Base-by-base conservation (phyloP, 2,888 invertebrate genomes). In the Barypeithes pellucidus region DNA sequence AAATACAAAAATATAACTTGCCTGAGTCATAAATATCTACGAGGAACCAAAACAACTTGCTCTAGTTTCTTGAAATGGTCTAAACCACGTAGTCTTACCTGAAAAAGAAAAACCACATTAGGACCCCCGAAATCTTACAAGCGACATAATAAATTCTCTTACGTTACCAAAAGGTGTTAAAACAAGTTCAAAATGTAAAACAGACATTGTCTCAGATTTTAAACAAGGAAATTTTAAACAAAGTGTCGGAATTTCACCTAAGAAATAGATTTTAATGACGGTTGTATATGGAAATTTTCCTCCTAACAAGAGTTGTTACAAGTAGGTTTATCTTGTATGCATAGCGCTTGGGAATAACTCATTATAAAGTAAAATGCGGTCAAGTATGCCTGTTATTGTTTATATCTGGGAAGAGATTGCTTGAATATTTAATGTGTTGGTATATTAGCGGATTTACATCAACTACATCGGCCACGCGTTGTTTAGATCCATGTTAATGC, bases 151-250 rank as follows among this genome's bases (percentile, higher is more conserved):
- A 72, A 61, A 72, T 72, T 67, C 45, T 52, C 67, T 63, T 65
- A 72, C 72, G 66, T 62, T 43, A 63, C 29, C 62, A 14, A 50
- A 66, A 73, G 69, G 69, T 69, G 66, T 72, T 72, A 72, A 67
- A 72, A 72, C 72, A 72, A 72, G 72, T 39, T 54, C 72, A 63
- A 61, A 72, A 72, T 72, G 72, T 67, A 67, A 72, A 72, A 67
- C 24, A 72, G 72, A 72, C 67, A 72, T 72, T 72, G 72, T 72
- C 67, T 71, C 47, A 41, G 47, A 71, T 63, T 70, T 63, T 65
- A 71, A 71, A 71, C 71, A 59, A 66, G 61, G 50, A 47, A 68
- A 59, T 57, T 62, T 73, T 73, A 68, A 67, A 67, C 65, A 47
- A 33, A 72, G 24, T 60, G 61, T 60, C 59, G 63, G 70, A 16